phyloP scores from a whole-genome alignment of 2,113 vertebrate genomes.

The Sinosuthora webbiana region DNA sequence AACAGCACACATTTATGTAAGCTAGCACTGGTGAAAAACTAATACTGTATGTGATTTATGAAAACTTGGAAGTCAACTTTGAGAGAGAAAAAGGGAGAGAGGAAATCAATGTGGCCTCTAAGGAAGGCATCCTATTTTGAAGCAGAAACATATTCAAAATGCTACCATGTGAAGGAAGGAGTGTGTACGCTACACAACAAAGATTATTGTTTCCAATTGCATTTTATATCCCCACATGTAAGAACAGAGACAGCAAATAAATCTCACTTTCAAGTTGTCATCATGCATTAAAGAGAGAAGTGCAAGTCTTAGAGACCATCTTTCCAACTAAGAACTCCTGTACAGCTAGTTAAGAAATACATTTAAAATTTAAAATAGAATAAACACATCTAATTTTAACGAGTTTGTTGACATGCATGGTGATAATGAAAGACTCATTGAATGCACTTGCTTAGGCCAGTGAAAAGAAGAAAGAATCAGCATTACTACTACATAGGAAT shows the following conservation, averaged over 20 bases:
- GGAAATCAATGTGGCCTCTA: not conserved
- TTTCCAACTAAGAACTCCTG: not conserved
- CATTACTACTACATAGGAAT: not conserved
- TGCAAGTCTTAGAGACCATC: not conserved
- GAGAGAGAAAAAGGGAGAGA: not conserved
- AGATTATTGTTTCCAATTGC: not conserved
- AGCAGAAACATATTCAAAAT: not conserved
- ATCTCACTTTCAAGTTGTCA: not conserved
- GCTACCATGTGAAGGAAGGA: not conserved
- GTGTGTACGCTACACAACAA: not conserved
- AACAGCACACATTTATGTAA: not conserved
- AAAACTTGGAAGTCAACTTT: not conserved
- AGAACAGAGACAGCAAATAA: not conserved
- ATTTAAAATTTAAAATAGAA: not conserved
- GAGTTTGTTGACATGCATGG: not conserved
- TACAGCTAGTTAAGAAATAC: not conserved
- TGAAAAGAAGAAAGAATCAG: not conserved
- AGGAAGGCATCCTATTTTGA: not conserved
- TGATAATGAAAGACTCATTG: not conserved
- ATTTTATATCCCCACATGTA: not conserved
- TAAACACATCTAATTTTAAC: not conserved
- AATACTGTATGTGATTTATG: not conserved
- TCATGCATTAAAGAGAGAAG: not conserved
- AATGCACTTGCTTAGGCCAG: not conserved
- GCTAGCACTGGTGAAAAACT: not conserved